Evolutionary conservation across 1,140 invertebrate genomes (phyloP), one percentile per base, ranked within the genome.

Genomic region (Nasonia longicornis): DNA sequence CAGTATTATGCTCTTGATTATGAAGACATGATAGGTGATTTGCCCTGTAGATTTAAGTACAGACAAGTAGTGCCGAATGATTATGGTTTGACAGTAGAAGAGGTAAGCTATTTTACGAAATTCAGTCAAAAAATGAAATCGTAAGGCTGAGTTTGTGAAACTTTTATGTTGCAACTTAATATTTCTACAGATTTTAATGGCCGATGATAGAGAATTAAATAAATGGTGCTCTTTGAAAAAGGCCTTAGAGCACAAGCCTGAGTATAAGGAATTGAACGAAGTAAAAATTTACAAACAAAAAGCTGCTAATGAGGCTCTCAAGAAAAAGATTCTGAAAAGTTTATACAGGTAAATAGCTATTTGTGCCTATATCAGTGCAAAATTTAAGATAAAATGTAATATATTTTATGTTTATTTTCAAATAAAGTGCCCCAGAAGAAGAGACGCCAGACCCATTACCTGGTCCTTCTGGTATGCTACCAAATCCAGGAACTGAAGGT

Each of bases 1-100:
- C 97, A 98, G 88, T 98, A 98, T 90, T 99, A 98, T 87, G 94
- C 95, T 84, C 91, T 99, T 82, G 96, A 98, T 89, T 99, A 95
- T 91, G 98, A 99, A 89, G 98, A 99, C 91, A 93, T 99, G 58
- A 95, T 99, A 81, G 96, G 94, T 1, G 97, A 98, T 89, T 87
- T 96, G 80, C 96, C 96, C 0, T 98, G 97, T 85, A 93, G 96
- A 86, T 99, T 98, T 89, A 98, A 98, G 87, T 99, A 99, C 87
- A 93, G 97, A 64, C 93, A 96, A 88, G 96, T 97, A 4, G 91
- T 95, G 31, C 94, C 97, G 0, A 99, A 99, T 91, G 93, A 95
- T 90, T 99, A 95, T 92, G 98, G 98, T 2, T 91, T 99, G n/a
- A 94, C 94, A 38, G 91, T 95, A 77, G 96, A 98, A 86, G 98